phyloP scores from a whole-genome alignment of 2,113 vertebrate genomes.

The Syngnathus scovelli region DNA sequence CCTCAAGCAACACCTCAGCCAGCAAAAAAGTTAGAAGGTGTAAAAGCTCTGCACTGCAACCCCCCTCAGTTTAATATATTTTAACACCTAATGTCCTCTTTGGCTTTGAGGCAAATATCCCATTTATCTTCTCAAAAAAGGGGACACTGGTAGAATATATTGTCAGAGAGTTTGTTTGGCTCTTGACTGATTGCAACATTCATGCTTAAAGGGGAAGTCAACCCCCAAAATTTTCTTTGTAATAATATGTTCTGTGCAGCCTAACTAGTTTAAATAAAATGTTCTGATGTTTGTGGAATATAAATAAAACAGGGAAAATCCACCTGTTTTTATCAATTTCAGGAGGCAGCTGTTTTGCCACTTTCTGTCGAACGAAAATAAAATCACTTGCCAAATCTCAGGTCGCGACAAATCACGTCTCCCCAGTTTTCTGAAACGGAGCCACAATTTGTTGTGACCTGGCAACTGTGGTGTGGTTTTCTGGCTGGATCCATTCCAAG shows the following conservation, averaged over 20 bases:
- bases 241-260: too few species aligned
- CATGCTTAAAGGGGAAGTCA: neutral
- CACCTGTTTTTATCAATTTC: too few species aligned
- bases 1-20: conserved; percentile 18
- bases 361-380: too few species aligned
- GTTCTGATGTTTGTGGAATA: too few species aligned
- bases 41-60: conserved; percentile 24
- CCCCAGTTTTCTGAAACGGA: too few species aligned
- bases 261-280: too few species aligned
- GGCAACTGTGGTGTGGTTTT: conserved; percentile 7
- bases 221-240: too few species aligned
- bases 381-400: too few species aligned
- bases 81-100: conserved; percentile 51
- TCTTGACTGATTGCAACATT: conserved; percentile 24
- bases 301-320: neutral
- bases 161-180: conserved; percentile 51
- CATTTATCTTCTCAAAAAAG: conserved; percentile 48
- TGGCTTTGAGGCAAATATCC: conserved; percentile 42
- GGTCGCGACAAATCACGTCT: too few species aligned
- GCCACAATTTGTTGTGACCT: too few species aligned
- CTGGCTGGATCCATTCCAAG: conserved; percentile 2
- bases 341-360: too few species aligned
- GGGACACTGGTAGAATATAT: conserved; percentile 52
- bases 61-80: conserved; percentile 25
- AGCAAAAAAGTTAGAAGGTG: conserved; percentile 36